Evolutionary conservation across 2,797 vertebrate species (phyloP).

Genomic region (Antennarius maculatus): DNA sequence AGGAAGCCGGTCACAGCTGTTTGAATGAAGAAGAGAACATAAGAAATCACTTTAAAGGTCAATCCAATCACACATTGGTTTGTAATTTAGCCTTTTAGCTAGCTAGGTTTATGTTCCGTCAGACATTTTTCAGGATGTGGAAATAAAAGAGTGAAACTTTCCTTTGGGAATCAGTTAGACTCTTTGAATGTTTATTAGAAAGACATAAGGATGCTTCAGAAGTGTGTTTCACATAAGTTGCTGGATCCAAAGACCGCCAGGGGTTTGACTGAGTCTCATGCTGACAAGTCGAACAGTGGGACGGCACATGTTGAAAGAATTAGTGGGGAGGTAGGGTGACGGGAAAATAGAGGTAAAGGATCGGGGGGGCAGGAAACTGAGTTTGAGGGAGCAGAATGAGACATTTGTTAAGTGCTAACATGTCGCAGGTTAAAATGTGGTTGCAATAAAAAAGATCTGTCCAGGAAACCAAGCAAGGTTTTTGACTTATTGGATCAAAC

Average conservation of each 20-base stretch:
- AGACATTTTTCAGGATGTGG: no score
- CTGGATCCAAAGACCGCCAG: no score
- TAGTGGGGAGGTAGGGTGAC: slow-evolving; percentile 23
- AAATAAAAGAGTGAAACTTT: no score
- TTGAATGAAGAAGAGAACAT: slow-evolving; percentile 1
- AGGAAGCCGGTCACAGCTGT: slow-evolving; percentile 75
- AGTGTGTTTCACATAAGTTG: neutral
- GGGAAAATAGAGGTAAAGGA: slow-evolving; percentile 4
- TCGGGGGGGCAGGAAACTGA: slow-evolving; percentile 26
- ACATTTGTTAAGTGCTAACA: slow-evolving; percentile 45
- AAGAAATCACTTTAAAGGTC: neutral
- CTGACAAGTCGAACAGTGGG: slow-evolving; percentile 21
- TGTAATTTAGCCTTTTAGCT: neutral
- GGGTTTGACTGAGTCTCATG: slow-evolving; percentile 17
- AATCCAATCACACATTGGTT: neutral
- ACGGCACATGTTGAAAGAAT: slow-evolving; percentile 48
- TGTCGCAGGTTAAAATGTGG: slow-evolving; percentile 35
- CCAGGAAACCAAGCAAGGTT: slow-evolving; percentile 10
- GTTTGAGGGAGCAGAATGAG: slow-evolving; percentile 22
- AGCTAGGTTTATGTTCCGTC: no score
- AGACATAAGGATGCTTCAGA: no score
- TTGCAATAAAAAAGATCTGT: slow-evolving; percentile 18
- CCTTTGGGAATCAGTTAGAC: no score
- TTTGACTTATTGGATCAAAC: slow-evolving; percentile 6
- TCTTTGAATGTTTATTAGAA: no score